Conservation (phyloP, 2,888 invertebrate species). For the Limnephilus auricula region DNA sequence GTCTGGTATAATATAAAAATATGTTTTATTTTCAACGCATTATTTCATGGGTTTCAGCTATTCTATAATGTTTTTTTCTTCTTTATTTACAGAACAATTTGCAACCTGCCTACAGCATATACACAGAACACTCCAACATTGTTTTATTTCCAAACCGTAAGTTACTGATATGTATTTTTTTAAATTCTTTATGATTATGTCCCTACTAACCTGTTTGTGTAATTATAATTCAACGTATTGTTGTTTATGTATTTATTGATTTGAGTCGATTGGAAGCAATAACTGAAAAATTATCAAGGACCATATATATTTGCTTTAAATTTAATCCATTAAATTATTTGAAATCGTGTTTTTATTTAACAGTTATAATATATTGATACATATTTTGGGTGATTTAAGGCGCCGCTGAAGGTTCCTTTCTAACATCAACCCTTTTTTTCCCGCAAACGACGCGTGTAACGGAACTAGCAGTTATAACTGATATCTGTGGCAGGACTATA, state of each 20-base stretch:
- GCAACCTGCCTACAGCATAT: slow-evolving; percentile 44
- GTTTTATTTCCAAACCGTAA: slow-evolving; percentile 50
- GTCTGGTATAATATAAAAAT: neutral
- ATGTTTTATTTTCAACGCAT: too few species aligned
- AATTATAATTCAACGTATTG: neutral
- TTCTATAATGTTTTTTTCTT: neutral
- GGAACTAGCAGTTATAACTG: neutral
- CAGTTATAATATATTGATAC: too few species aligned
- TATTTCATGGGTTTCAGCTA: neutral
- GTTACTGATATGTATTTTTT: neutral
- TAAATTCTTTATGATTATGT: neutral
- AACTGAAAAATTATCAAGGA: neutral
- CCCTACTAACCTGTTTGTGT: neutral
- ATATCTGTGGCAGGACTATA: neutral
- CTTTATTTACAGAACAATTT: slow-evolving; percentile 47
- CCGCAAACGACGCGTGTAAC: too few species aligned
- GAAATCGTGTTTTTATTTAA: neutral
- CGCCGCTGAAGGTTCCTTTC: neutral
- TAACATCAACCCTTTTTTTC: neutral
- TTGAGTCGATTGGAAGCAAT: neutral
- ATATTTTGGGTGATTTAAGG: neutral
- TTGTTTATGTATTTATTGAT: neutral
- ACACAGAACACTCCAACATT: slow-evolving; percentile 24
- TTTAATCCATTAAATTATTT: neutral
- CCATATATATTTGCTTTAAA: too few species aligned